These are phyloP conservation scores for Ardeotis arabs DNA, from an alignment of 2,113 vertebrate species.

Conservation along the genomic window DNA sequence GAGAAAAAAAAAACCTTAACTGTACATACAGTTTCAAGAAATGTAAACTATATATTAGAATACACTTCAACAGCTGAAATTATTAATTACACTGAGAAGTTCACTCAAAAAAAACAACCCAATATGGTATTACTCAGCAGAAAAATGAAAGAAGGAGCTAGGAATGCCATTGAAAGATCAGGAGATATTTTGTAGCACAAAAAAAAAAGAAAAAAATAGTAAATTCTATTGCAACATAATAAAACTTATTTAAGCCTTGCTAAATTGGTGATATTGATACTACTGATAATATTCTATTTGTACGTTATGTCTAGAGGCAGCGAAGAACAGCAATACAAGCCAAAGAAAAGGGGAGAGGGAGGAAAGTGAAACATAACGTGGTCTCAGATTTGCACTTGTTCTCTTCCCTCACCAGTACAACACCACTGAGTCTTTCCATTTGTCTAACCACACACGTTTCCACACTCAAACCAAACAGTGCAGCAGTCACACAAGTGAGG, in stretches of 20 bases:
- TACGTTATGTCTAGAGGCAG: not conserved
- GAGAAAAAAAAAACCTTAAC: not conserved
- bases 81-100: not conserved
- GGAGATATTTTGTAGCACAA: not conserved
- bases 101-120: not conserved
- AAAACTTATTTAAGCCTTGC: not conserved
- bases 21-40: not conserved
- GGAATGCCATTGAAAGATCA: not conserved
- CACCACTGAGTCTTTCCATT: too few species aligned
- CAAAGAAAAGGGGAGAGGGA: not conserved
- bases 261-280: not conserved
- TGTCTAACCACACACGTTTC: too few species aligned
- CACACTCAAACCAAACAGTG: not conserved
- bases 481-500: not conserved
- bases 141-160: not conserved
- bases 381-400: not conserved
- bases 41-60: not conserved
- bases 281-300: not conserved
- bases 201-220: not conserved
- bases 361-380: fast-evolving
- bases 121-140: not conserved
- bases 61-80: not conserved
- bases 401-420: not conserved
- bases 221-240: not conserved
- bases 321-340: not conserved